Percentiles rank a stretch among this genome's conserved stretches.
Conservation (phyloP, 2,113 vertebrate genomes). For the Elaphurus davidianus region DNA sequence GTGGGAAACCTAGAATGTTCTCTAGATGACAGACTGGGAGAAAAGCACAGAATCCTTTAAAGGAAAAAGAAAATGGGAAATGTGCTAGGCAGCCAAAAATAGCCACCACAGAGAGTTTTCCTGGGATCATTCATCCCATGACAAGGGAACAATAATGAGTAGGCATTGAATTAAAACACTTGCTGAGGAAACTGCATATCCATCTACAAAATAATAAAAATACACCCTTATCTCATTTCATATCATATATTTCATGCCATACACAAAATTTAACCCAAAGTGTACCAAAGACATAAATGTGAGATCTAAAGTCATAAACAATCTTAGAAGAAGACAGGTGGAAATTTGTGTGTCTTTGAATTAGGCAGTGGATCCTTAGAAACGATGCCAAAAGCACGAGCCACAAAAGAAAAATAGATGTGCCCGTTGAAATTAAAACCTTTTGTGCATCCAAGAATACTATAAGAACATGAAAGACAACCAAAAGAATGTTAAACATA, state of each 20-base stretch:
- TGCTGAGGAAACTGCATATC: neutral
- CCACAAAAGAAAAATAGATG: neutral
- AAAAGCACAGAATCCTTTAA: neutral
- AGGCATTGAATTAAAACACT: neutral
- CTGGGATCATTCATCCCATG: neutral
- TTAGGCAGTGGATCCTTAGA: neutral
- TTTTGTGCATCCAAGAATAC: neutral
- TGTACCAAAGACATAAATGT: neutral
- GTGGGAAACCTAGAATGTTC: neutral
- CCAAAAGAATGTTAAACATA: neutral
- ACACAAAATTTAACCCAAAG: neutral
- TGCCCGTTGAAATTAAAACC: neutral
- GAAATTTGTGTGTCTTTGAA: neutral
- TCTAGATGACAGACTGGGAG: neutral
- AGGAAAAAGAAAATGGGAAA: neutral
- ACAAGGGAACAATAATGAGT: neutral
- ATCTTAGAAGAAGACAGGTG: neutral
- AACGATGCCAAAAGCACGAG: neutral
- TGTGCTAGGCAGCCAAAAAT: neutral
- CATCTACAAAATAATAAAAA: neutral
- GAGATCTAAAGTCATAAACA: neutral
- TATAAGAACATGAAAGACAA: neutral
- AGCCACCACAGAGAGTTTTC: no score
- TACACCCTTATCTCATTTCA: neutral
- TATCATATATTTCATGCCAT: neutral